phyloP scores from a whole-genome alignment of 2,113 vertebrate species.

The Trinectes maculatus region DNA sequence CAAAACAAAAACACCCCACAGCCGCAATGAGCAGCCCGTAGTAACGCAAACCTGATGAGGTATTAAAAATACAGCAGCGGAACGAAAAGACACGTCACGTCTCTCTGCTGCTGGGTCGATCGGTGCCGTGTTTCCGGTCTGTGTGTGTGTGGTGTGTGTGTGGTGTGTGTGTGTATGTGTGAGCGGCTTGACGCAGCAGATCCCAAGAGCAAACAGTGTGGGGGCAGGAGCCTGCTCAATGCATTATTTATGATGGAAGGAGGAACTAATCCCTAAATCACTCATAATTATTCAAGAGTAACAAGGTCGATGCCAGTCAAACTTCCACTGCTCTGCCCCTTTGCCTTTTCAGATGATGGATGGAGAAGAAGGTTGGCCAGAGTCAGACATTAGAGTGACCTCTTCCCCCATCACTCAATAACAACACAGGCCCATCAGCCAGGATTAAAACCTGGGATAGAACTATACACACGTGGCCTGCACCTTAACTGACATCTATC shows the following conservation, averaged over 20 bases:
- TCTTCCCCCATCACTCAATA: constrained; percentile 49
- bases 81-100: neutral
- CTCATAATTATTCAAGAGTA: constrained; percentile 74
- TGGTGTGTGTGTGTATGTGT: neutral
- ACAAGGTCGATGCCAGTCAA: constrained; percentile 74
- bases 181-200: constrained; percentile 15
- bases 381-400: constrained; percentile 51
- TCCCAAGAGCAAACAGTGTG: neutral
- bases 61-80: neutral
- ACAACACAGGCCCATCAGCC: constrained; percentile 46
- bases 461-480: constrained; percentile 4
- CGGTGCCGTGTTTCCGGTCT: neutral
- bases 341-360: constrained; percentile 59
- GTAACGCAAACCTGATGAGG: too few relatives aligned
- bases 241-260: constrained; percentile 77
- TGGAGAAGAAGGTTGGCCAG: constrained; percentile 28
- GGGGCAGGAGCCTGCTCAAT: constrained; percentile 38
- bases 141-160: neutral
- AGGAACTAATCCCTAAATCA: constrained; percentile 70
- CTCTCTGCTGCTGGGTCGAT: neutral
- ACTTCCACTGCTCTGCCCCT: constrained; percentile 44
- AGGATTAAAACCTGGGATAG: constrained; percentile 39
- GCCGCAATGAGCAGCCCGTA: too few relatives aligned
- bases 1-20: constrained; percentile 35
- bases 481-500: neutral